Evolutionary conservation across 2,888 invertebrate genomes (phyloP), one percentile per base, ranked within the genome.

Genomic region (Marronus borbonicus): DNA sequence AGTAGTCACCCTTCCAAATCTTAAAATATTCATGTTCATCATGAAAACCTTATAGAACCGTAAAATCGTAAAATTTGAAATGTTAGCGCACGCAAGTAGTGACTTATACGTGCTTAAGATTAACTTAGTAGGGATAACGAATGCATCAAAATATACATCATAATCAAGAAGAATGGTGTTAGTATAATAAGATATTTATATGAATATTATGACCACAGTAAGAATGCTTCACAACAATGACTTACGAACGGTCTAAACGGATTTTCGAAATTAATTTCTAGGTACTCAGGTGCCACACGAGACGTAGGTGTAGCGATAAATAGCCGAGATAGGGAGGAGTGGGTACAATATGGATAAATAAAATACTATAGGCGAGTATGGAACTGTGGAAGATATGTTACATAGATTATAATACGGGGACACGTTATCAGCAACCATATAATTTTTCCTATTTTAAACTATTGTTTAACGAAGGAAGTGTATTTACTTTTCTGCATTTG

Each of bases 221-320:
- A 83, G 84, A 84, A 84, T 84, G 81, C 83, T 80, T 79, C 81
- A 78, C 83, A 84, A 86, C 85, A 85, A 85, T 84, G 84, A 83
- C 83, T 82, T 82, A 84, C 83, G 82, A 84, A 85, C 82, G 84
- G 82, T 82, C 82, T 83, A 83, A 84, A 85, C 83, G 84, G 85
- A 86, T 86, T 86, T 85, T 80, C 84, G 85, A 86, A 86, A 86
- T 86, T 86, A 86, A 86, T 86, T 86, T 85, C 84, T 72, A 80
- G 81, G 80, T 80, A 79, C 81, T 85, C 85, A 84, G 85, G 85
- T 86, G 85, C 84, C 84, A 84, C 84, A 82, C 82, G 83, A 80
- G 76, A 83, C 84, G 86, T 86, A 84, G 85, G 83, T 82, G 84
- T 83, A 83, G 82, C 82, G 84, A 85, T 84, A 85, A 84, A 85